Evolutionary conservation across 2,797 vertebrate genomes (phyloP).

Genomic region (Hemibagrus guttatus): DNA sequence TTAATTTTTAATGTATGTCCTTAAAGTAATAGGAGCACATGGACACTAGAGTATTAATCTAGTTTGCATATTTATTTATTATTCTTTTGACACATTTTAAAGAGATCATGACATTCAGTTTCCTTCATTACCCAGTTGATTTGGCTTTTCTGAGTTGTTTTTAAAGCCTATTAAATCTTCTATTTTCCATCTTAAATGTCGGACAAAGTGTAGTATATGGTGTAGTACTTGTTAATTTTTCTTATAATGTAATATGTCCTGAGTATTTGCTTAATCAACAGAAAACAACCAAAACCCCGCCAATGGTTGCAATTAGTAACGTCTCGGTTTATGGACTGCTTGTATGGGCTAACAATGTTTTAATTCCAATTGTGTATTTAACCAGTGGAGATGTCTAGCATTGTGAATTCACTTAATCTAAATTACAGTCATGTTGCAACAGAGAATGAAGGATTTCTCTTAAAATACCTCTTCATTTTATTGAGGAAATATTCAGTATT

Average conservation of each 20-base stretch:
- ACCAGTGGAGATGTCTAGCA: constrained; percentile 67
- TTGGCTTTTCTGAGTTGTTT: constrained; percentile 52
- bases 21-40: neutral
- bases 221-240: constrained; percentile 77
- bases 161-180: constrained; percentile 63
- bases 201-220: constrained; percentile 74
- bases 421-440: constrained; percentile 31
- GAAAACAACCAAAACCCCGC: constrained; percentile 67
- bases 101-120: constrained; percentile 1
- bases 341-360: constrained; percentile 60
- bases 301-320: constrained; percentile 46
- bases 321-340: constrained; percentile 55
- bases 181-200: constrained; percentile 71
- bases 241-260: constrained; percentile 69
- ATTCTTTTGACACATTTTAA: constrained; percentile 27
- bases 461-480: constrained; percentile 66
- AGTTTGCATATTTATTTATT: constrained; percentile 43
- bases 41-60: constrained; percentile 23
- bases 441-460: constrained; percentile 31
- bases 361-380: constrained; percentile 66
- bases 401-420: constrained; percentile 60
- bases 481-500: constrained; percentile 15
- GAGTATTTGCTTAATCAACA: constrained; percentile 70
- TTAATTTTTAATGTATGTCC: neutral
- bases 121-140: constrained; percentile 51